These are phyloP conservation scores for Chelonus formosanus DNA, from an alignment of 2,888 invertebrate species.

Conservation along the genomic window DNA sequence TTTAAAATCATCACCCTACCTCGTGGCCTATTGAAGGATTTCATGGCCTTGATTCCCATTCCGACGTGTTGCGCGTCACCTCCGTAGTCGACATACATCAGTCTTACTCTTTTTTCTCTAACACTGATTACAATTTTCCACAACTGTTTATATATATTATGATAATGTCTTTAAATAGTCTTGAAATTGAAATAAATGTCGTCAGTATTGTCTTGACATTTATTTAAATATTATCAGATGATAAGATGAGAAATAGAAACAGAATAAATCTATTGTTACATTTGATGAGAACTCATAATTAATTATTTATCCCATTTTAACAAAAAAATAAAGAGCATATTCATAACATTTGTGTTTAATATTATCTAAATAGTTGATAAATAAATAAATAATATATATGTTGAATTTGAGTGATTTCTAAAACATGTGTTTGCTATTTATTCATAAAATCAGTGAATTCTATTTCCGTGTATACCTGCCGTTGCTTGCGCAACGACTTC, in stretches of 20 bases:
- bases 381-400: not conserved
- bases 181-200: no score
- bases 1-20: conserved; percentile 67
- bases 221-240: no score
- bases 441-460: conserved; percentile 48
- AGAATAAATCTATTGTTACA: no score
- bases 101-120: conserved; percentile 54
- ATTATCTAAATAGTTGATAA: no score
- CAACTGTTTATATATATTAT: not conserved
- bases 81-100: conserved; percentile 71
- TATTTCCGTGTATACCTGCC: conserved; percentile 18
- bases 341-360: no score
- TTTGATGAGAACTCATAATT: no score
- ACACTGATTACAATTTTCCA: conserved; percentile 19
- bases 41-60: conserved; percentile 90
- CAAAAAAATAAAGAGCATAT: no score
- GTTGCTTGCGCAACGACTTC: conserved; percentile 51
- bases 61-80: conserved; percentile 68
- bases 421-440: conserved; percentile 60
- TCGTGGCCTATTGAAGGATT: conserved; percentile 87
- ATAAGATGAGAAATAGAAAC: no score
- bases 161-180: no score
- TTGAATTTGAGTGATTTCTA: not conserved
- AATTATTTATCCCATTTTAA: no score
- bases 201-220: no score